These are phyloP conservation scores for Tortricodes alternella DNA, from an alignment of 2,888 invertebrate species.

Conservation along the genomic window DNA sequence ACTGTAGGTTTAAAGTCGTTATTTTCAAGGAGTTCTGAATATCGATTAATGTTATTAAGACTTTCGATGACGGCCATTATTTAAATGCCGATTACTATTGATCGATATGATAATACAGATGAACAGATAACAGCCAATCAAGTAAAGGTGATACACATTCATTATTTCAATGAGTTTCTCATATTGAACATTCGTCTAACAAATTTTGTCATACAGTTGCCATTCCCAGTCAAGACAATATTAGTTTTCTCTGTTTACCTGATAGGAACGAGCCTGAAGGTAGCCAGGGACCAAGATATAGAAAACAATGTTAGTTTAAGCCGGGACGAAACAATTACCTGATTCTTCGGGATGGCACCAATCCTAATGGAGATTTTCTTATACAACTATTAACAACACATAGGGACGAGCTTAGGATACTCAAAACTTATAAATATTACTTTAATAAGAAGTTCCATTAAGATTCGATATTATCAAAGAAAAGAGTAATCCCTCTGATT, in stretches of 20 bases:
- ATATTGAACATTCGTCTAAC: constrained; percentile 73
- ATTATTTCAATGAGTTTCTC: constrained; percentile 56
- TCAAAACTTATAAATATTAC: no score
- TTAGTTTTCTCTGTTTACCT: constrained; percentile 86
- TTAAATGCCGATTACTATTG: constrained; percentile 32
- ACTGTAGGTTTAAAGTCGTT: constrained; percentile 61
- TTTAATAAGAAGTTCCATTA: background rate
- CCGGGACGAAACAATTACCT: constrained; percentile 42
- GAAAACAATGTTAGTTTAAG: constrained; percentile 82
- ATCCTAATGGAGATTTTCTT: constrained; percentile 31
- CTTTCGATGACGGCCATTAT: constrained; percentile 28
- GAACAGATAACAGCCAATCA: constrained; percentile 69
- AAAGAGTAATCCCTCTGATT: constrained; percentile 13
- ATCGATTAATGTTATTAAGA: constrained; percentile 35
- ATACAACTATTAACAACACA: background rate
- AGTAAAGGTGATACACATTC: constrained; percentile 70
- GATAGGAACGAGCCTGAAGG: constrained; percentile 93
- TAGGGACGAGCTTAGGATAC: no score
- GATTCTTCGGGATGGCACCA: constrained; percentile 41
- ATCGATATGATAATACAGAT: constrained; percentile 34
- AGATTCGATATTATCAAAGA: constrained; percentile 9
- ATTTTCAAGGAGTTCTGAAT: constrained; percentile 45
- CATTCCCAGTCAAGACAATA: constrained; percentile 77
- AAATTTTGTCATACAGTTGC: constrained; percentile 77
- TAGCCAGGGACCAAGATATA: constrained; percentile 86